Evolutionary conservation across 2,888 invertebrate species (phyloP), one percentile per base, ranked within the genome.

Genomic region (Gymnosoma rotundatum): DNA sequence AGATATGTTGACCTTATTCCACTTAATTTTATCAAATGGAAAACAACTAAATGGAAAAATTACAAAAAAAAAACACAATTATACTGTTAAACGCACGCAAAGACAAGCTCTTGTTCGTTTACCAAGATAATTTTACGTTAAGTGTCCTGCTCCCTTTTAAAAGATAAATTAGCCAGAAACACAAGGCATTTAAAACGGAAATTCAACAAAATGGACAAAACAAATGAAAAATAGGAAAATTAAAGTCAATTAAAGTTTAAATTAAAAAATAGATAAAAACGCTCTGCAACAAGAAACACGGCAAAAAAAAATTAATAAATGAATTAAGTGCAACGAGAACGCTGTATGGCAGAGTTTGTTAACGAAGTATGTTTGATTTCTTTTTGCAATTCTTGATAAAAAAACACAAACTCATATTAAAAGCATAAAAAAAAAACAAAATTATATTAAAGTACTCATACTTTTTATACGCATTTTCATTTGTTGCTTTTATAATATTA

Each of bases 151-250:
- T n/a, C n/a, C 54, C 12, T 73, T 73, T 73, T 50, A 73, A 63
- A 38, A 61, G 61, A 61, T 38, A 83, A 83, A 83, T 83, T 78
- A 63, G 67, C 60, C 61, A 78, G 76, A 56, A 72, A 78, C 60
- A 52, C 64, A 76, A 58, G 20, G 25, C 52, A 61, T 38, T 54
- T 50, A 16, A 61, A 42, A 48, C 16, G 20, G 32, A 54, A 45
- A 48, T 67, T 20, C 18, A 18, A 48, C 20, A 2, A 42, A 21
- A 38, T 9, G 56, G 16, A 54, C 64, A 38, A 48, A 36, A 45
- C 60, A 25, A 6, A 25, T 0, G 63, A 25, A 52, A 18, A 52
- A 42, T 21, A 4, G 18, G n/a, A 60, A 58, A 72, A 72, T 38
- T 52, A 58, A 52, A 72, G 63, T 70, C 70, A 82, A 76, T 76